These are phyloP conservation scores for Phengaris arion DNA, from an alignment of 2,888 invertebrate species.

Conservation along the genomic window DNA sequence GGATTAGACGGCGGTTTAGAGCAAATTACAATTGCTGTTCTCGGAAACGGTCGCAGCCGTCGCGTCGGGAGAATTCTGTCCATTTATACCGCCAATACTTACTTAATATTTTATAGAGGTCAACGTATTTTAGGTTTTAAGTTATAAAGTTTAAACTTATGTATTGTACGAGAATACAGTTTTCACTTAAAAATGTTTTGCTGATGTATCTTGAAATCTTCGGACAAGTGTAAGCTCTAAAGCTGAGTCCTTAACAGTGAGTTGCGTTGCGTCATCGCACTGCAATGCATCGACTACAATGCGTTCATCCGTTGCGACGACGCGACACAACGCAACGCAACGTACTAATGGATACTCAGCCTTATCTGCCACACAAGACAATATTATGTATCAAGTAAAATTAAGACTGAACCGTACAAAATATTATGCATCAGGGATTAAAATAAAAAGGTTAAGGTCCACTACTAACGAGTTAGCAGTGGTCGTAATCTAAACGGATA, in stretches of 20 bases:
- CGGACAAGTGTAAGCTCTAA: neutral
- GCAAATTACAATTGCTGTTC: constrained; percentile 44
- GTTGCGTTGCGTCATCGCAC: too few species aligned
- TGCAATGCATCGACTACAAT: too few species aligned
- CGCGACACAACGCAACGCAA: too few species aligned
- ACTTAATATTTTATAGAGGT: constrained; percentile 2
- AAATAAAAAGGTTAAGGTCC: too few species aligned
- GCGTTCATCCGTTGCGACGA: too few species aligned
- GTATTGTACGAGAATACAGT: too few species aligned
- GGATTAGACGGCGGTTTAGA: constrained; percentile 38
- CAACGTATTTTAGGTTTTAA: neutral
- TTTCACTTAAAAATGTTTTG: neutral
- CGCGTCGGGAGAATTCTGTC: constrained; percentile 34
- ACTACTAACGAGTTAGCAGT: neutral
- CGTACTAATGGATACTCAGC: too few species aligned
- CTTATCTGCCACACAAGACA: too few species aligned
- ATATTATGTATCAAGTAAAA: too few species aligned
- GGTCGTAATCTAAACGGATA: neutral
- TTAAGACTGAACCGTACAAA: too few species aligned
- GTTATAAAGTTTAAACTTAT: neutral
- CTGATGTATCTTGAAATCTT: neutral
- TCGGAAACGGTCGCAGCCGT: constrained; percentile 38
- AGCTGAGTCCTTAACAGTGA: too few species aligned
- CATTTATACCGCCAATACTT: constrained; percentile 32
- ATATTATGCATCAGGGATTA: too few species aligned